These are phyloP conservation scores for Stichopus chloronotus DNA, from an alignment of 35 echinoderm and acorn worm genomes.

Conservation along the genomic window DNA sequence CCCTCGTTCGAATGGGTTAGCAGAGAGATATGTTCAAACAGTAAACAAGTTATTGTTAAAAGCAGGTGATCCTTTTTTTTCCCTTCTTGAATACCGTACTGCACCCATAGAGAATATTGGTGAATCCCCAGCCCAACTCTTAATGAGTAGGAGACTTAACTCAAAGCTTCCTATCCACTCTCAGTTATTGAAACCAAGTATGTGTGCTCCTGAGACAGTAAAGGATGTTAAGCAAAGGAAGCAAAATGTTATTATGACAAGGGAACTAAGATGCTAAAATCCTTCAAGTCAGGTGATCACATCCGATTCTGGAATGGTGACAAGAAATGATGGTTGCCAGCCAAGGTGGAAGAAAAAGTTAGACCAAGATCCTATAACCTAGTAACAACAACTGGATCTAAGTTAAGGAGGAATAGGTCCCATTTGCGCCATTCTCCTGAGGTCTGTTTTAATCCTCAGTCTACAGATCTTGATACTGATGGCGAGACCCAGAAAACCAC, in stretches of 20 bases:
- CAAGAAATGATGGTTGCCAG: constrained; percentile 4
- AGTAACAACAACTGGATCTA: not conserved
- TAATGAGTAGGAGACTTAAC: constrained; percentile 31
- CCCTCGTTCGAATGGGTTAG: too few species aligned
- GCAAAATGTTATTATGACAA: constrained; percentile 42
- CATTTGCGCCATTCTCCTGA: constrained; percentile 21
- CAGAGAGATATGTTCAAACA: constrained; percentile 69
- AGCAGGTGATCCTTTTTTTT: constrained; percentile 46
- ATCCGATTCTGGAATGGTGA: constrained; percentile 28
- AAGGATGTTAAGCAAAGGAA: not conserved
- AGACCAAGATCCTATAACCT: constrained; percentile 25
- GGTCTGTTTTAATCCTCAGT: too few species aligned
- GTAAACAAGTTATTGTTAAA: constrained; percentile 61
- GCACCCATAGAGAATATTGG: constrained; percentile 1
- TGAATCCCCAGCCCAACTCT: constrained; percentile 40
- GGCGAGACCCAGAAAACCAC: too few species aligned
- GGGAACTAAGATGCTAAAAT: not conserved
- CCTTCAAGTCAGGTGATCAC: constrained; percentile 4
- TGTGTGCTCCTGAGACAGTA: not conserved
- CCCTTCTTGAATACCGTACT: constrained; percentile 38
- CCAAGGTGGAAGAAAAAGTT: not conserved
- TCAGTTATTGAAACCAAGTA: not conserved
- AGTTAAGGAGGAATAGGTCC: constrained; percentile 25
- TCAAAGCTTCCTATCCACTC: constrained; percentile 40
- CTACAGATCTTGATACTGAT: too few species aligned